Evolutionary conservation across 1,140 invertebrate genomes (phyloP).

Genomic region (Drosophila persimilis): DNA sequence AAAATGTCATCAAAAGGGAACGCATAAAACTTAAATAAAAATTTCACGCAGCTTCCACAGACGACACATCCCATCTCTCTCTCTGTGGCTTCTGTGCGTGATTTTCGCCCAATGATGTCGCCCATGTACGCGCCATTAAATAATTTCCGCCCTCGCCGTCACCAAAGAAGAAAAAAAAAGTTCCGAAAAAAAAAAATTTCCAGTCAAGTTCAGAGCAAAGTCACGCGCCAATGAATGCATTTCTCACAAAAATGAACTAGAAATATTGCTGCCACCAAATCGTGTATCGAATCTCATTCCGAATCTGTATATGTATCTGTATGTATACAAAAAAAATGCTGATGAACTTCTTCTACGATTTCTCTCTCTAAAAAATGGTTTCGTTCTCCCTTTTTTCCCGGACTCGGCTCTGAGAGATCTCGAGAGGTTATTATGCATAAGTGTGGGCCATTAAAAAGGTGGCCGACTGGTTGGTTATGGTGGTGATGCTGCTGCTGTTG

Average conservation of each 20-base stretch:
- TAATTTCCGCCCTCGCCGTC: slow-evolving; percentile 72
- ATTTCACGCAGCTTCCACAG: slow-evolving; percentile 68
- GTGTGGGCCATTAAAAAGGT: slow-evolving; percentile 55
- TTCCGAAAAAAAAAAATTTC: slow-evolving; percentile 2
- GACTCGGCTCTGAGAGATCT: background rate
- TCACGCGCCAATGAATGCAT: slow-evolving; percentile 67
- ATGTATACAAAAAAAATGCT: slow-evolving; percentile 56
- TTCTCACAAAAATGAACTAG: slow-evolving; percentile 70
- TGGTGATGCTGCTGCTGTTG: slow-evolving; percentile 14
- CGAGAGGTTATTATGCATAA: slow-evolving; percentile 61
- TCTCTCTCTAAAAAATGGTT: slow-evolving; percentile 48
- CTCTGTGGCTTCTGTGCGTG: slow-evolving; percentile 60
- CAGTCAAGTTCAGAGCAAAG: slow-evolving; percentile 44
- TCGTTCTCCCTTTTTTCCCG: background rate
- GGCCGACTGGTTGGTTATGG: slow-evolving; percentile 27
- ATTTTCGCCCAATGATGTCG: slow-evolving; percentile 67
- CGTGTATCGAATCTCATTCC: slow-evolving; percentile 46
- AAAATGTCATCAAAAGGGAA: slow-evolving; percentile 54
- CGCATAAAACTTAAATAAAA: slow-evolving; percentile 61
- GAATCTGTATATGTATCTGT: slow-evolving; percentile 42
- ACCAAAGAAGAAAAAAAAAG: slow-evolving; percentile 4
- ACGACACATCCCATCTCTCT: slow-evolving; percentile 20
- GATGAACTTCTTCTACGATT: slow-evolving; percentile 47
- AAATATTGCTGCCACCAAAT: slow-evolving; percentile 50
- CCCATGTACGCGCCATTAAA: slow-evolving; percentile 79